Conservation (phyloP, 2,797 vertebrate species). For the Limosa lapponica region DNA sequence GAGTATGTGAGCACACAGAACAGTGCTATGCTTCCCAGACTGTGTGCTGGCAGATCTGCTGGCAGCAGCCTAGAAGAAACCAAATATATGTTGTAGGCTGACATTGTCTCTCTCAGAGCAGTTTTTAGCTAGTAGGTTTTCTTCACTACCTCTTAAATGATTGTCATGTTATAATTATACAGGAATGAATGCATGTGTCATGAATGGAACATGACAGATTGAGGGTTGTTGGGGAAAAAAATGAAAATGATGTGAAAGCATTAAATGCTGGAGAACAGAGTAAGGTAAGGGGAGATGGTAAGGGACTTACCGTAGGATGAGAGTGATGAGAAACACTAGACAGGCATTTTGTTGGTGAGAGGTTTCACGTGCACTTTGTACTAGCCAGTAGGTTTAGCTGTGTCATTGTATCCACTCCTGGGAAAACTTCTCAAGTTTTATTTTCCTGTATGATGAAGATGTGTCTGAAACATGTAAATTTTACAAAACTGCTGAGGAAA, state of each 20-base stretch:
- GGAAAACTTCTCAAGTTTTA: not conserved
- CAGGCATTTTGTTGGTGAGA: not conserved
- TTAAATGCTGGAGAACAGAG: not conserved
- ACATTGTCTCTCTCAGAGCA: not conserved
- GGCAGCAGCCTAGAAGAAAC: not conserved
- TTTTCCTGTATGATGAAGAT: not conserved
- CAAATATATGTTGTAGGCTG: not conserved
- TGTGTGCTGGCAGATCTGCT: not conserved
- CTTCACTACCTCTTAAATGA: not conserved
- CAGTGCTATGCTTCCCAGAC: accelerated
- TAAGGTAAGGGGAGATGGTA: not conserved
- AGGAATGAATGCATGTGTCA: not conserved
- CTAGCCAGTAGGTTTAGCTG: not conserved
- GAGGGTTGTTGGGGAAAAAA: not conserved
- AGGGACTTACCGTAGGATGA: not conserved
- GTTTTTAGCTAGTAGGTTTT: not conserved
- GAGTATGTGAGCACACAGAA: not conserved
- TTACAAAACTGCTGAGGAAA: not conserved
- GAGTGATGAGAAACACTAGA: not conserved
- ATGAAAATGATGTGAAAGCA: not conserved
- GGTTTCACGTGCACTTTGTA: not conserved
- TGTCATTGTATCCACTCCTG: not conserved
- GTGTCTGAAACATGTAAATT: not conserved
- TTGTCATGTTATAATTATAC: not conserved
- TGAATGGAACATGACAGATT: not conserved